Conservation (phyloP, 1,140 invertebrate genomes). For the Delia radicum region DNA sequence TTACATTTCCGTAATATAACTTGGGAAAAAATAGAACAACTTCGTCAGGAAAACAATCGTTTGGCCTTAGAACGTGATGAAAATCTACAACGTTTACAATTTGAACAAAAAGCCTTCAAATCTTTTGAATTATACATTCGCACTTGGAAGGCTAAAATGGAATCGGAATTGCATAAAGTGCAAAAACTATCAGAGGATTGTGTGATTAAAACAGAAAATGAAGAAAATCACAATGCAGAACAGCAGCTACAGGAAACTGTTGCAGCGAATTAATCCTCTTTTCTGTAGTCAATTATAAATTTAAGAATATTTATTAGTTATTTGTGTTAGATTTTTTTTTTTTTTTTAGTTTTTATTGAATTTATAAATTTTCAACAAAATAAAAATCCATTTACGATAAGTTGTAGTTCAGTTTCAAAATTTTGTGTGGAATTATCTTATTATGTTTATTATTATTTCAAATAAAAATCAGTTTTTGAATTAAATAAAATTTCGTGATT, state of each 20-base stretch:
- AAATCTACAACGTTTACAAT: constrained; percentile 27
- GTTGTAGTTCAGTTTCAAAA: too few relatives aligned
- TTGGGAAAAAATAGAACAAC: neutral
- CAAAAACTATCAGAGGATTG: neutral
- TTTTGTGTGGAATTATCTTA: too few relatives aligned
- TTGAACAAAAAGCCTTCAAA: constrained; percentile 37
- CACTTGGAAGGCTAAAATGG: constrained; percentile 10
- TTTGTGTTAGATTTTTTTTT: neutral
- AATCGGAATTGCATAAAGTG: neutral
- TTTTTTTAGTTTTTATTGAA: neutral
- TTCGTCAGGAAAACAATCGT: constrained; percentile 38
- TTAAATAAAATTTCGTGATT: too few relatives aligned
- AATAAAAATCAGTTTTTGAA: too few relatives aligned
- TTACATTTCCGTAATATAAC: constrained; percentile 7
- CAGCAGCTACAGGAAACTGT: neutral
- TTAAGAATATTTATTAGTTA: neutral
- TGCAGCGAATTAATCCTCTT: neutral
- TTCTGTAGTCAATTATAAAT: too few relatives aligned
- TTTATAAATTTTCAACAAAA: too few relatives aligned
- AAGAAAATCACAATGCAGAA: neutral
- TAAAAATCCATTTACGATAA: too few relatives aligned
- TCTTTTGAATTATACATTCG: constrained; percentile 28
- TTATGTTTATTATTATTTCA: too few relatives aligned
- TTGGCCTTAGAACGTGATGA: constrained; percentile 35
- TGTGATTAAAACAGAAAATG: neutral